Percentiles rank a stretch among this genome's conserved stretches.
phyloP scores from a whole-genome alignment of 2,113 vertebrate species.

The Neogale vison region DNA sequence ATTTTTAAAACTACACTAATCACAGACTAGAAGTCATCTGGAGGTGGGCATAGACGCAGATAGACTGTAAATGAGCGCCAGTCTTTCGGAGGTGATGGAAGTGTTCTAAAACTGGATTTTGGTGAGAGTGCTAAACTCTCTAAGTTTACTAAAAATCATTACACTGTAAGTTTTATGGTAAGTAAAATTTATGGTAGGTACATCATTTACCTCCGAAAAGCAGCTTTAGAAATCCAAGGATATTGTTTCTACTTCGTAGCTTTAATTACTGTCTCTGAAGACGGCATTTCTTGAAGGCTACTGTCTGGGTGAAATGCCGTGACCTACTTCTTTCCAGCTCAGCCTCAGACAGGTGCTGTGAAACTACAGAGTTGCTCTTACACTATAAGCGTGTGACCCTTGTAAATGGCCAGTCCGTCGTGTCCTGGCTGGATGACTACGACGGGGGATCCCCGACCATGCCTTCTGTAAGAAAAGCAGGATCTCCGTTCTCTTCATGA shows the following conservation, averaged over 20 bases:
- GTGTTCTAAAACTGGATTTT: background rate
- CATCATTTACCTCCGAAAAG: background rate
- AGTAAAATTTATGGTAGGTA: background rate
- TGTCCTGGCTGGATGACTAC: background rate
- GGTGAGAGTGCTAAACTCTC: background rate
- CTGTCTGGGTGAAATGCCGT: background rate
- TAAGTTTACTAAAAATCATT: background rate
- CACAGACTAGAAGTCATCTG: background rate
- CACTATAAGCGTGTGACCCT: background rate
- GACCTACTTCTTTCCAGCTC: background rate
- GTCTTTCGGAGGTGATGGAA: background rate
- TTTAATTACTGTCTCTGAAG: background rate
- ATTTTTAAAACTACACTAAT: background rate
- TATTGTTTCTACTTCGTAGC: background rate
- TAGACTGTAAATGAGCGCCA: background rate
- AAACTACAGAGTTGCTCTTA: background rate
- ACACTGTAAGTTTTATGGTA: background rate
- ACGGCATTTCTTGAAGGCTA: background rate
- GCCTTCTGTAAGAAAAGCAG: background rate
- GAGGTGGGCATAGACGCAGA: background rate
- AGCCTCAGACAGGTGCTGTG: background rate
- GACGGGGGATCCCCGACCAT: fast-evolving
- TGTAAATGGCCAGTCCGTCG: background rate
- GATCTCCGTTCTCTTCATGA: background rate
- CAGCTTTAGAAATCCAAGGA: background rate